Base-by-base conservation (phyloP, 1,140 invertebrate species). In the Magallana gigas region DNA sequence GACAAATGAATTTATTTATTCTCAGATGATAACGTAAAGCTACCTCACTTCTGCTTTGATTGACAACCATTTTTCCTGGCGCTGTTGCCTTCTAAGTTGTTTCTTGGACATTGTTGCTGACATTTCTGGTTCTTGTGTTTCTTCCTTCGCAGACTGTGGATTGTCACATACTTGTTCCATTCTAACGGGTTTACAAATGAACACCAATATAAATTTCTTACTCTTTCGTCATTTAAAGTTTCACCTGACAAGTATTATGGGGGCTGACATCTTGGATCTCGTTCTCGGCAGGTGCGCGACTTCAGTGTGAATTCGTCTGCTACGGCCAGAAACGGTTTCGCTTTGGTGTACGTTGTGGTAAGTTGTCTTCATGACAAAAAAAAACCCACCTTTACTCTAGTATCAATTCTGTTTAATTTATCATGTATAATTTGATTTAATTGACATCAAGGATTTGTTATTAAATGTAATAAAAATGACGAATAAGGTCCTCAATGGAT, bases 1-100 rank as follows among this genome's bases (percentile, higher is more conserved):
- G 5, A 48, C 36, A 48, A 48, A 48, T 48, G 5, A 48, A 48
- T 48, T 48, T 48, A 48, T 5, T 4, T 48, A 5, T 48, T 48
- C 5, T 48, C 36, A 48, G 36, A 48, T 48, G 5, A 48, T 16
- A 23, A 59, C 29, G 57, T 86, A 29, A 18, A 16, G 12, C 57
- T 84, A 94, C 94, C 92, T 92, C 95, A 95, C 87, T 96, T 97
- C 93, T 96, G 95, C 91, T 96, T 96, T 91, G 95, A 94, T 90
- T 84, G 91, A 83, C 57, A 93, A 76, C 92, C 95, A 96, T 92
- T 95, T 95, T 90, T 95, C 93, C 18, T 92, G 92, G 89, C 95
- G 96, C 86, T 92, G 94, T 9, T 95, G 90, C 91, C 94, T 96
- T 90, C 96, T 96, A 14, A 95, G 83, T 85, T 96, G 95, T 58